These are phyloP conservation scores for Melanocharis versteri DNA, from an alignment of 2,113 vertebrate species.

Conservation along the genomic window DNA sequence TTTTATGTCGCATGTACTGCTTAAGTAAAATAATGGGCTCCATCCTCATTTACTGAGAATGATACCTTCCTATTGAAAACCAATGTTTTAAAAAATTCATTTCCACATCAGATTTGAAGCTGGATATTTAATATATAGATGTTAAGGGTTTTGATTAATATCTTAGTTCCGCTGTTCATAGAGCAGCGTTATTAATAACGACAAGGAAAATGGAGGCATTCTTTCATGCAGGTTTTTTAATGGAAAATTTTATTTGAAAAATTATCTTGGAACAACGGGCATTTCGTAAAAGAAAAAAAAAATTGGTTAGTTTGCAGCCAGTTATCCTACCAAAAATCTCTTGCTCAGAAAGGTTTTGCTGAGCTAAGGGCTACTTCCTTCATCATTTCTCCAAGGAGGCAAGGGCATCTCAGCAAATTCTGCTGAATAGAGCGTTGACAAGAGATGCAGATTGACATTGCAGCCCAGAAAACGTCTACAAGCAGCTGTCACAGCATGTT, in stretches of 20 bases:
- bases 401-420: not conserved
- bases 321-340: not conserved
- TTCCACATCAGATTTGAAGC: not conserved
- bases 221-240: not conserved
- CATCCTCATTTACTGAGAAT: conserved; percentile 2
- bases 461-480: not conserved
- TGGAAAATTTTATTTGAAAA: not conserved
- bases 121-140: not conserved
- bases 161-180: not conserved
- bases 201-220: not conserved
- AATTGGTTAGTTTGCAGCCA: not conserved
- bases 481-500: not conserved
- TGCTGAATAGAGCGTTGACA: not conserved
- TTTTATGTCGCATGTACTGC: not conserved
- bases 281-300: not conserved
- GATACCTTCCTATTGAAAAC: not conserved
- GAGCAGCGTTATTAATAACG: not conserved
- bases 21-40: conserved; percentile 26
- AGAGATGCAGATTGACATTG: not conserved
- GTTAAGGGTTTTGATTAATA: not conserved
- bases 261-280: not conserved
- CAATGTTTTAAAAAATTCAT: not conserved
- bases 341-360: not conserved
- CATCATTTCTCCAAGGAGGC: not conserved
- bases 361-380: not conserved